phyloP scores from a whole-genome alignment of 2,113 vertebrate species.

The Ondatra zibethicus region DNA sequence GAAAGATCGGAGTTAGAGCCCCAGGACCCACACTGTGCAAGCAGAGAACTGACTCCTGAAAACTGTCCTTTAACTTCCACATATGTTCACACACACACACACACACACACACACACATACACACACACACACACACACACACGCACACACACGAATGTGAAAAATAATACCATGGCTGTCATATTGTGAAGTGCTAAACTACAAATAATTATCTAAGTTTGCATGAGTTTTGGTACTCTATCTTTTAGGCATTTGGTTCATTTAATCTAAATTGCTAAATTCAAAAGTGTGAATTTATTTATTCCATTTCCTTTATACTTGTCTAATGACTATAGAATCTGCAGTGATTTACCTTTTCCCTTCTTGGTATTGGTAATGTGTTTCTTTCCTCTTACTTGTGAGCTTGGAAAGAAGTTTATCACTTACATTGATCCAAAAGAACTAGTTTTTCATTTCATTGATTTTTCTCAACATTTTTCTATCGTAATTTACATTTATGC shows the following conservation, averaged over 20 bases:
- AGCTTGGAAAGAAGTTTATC: neutral
- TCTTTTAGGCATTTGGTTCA: neutral
- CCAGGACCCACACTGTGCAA: neutral
- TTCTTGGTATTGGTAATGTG: neutral
- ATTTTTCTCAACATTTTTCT: conserved; percentile 25
- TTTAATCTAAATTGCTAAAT: conserved; percentile 18
- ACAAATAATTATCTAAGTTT: neutral
- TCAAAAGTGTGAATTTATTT: neutral
- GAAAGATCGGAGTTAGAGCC: neutral
- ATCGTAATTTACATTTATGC: neutral
- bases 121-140: neutral
- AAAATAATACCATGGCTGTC: neutral
- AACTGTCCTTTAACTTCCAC: neutral
- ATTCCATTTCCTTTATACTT: neutral
- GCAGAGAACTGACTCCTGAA: neutral
- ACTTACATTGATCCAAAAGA: conserved; percentile 18
- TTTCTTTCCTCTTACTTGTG: conserved; percentile 5
- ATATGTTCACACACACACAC: neutral
- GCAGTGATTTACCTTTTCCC: neutral
- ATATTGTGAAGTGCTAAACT: neutral
- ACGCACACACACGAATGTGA: neutral
- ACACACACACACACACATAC: neutral
- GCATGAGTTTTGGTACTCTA: neutral
- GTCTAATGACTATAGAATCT: neutral
- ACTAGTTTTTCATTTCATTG: conserved; percentile 1